Conservation (phyloP, 2,113 vertebrate species). For the Pterophyllum scalare region DNA sequence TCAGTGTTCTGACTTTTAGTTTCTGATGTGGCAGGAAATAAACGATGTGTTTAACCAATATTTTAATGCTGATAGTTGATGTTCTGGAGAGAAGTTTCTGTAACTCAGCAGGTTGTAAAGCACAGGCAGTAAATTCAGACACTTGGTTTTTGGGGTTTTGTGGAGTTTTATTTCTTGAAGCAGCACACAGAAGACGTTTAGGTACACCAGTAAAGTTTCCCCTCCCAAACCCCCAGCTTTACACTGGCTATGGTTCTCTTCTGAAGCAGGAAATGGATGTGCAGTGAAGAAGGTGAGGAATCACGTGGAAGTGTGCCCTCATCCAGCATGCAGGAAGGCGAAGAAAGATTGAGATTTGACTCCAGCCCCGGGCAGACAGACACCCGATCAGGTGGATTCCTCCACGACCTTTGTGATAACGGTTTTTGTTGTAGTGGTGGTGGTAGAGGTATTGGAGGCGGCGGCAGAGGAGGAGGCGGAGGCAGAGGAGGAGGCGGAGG, state of each 20-base stretch:
- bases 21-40: no score
- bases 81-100: no score
- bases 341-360: conserved; percentile 1
- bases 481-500: background rate
- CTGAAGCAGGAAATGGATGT: background rate
- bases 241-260: background rate
- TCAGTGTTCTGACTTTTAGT: no score
- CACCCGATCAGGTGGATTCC: background rate
- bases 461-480: background rate
- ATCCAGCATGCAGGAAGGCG: background rate
- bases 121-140: background rate
- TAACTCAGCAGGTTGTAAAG: background rate
- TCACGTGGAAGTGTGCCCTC: background rate
- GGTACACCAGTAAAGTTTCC: background rate
- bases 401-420: conserved; percentile 62
- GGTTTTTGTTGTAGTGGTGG: background rate
- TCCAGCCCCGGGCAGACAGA: conserved; percentile 24
- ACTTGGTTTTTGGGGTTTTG: background rate
- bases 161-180: conserved; percentile 45
- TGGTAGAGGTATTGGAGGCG: no score
- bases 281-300: background rate
- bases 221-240: background rate
- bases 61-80: no score
- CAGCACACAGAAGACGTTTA: background rate
- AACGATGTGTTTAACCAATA: no score